Evolutionary conservation across 1,140 invertebrate species (phyloP).

Genomic region (Prorops nasuta): DNA sequence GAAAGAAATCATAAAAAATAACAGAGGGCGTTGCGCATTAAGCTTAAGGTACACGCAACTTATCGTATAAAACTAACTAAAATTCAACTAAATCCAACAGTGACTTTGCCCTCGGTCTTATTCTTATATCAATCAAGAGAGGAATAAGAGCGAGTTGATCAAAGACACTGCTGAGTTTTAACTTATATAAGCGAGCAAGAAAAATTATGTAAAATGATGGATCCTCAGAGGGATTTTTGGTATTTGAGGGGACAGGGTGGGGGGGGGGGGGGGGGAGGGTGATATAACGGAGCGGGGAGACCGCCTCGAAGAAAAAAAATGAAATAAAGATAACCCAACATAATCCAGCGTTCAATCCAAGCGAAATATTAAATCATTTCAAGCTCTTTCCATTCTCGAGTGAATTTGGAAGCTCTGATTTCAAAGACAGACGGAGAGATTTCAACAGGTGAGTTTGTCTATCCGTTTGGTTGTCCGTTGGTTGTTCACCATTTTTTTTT

Average conservation of each 20-base stretch:
- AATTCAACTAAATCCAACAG: slow-evolving; percentile 10
- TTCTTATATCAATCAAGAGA: no score
- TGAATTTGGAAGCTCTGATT: not conserved
- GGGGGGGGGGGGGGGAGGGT: not conserved
- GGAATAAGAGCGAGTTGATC: no score
- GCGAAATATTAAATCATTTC: slow-evolving; percentile 36
- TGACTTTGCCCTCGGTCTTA: slow-evolving; percentile 16
- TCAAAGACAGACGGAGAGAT: no score
- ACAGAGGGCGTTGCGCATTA: slow-evolving; percentile 32
- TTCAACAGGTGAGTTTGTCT: slow-evolving; percentile 42
- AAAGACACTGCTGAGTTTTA: slow-evolving; percentile 10
- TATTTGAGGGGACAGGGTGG: not conserved
- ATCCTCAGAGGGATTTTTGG: not conserved
- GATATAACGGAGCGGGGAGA: not conserved
- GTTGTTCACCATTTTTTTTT: slow-evolving; percentile 2
- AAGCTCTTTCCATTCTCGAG: slow-evolving; percentile 5
- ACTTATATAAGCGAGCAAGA: not conserved
- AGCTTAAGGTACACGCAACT: slow-evolving; percentile 26
- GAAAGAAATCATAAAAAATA: slow-evolving; percentile 37
- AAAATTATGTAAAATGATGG: not conserved
- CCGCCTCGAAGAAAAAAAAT: slow-evolving; percentile 16
- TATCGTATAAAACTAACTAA: slow-evolving; percentile 29
- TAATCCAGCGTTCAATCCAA: slow-evolving; percentile 38
- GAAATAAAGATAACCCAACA: slow-evolving; percentile 20
- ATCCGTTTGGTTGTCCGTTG: slow-evolving; percentile 48